Percentiles rank a stretch among this genome's conserved stretches.
Evolutionary conservation across 2,797 vertebrate genomes (phyloP).

Genomic region (Mycteria americana): DNA sequence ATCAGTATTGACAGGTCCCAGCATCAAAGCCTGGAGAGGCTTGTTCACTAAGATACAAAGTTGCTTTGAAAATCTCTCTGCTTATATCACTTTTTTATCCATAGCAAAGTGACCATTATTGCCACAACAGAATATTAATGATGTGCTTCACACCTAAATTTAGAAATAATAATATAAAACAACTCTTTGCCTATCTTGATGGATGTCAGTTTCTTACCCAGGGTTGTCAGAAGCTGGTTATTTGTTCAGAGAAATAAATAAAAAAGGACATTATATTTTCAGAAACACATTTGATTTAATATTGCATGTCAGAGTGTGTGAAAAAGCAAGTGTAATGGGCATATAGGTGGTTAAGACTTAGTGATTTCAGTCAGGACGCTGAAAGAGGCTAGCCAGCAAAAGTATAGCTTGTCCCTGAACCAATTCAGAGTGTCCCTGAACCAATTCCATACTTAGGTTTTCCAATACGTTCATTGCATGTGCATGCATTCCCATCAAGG

Average conservation of each 20-base stretch:
- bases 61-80: slow-evolving; percentile 26
- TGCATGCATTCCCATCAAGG: not conserved
- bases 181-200: slow-evolving; percentile 4
- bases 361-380: not conserved
- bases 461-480: not conserved
- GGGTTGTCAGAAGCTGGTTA: slow-evolving; percentile 1
- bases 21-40: not conserved
- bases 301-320: not conserved
- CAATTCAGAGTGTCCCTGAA: not conserved
- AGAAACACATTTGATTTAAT: not conserved
- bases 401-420: not conserved
- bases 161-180: slow-evolving; percentile 32
- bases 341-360: not conserved
- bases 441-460: not conserved
- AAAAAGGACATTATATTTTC: not conserved
- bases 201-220: not conserved
- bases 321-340: not conserved
- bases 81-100: slow-evolving; percentile 21
- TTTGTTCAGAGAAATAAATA: not conserved
- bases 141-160: slow-evolving; percentile 35
- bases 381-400: not conserved
- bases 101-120: slow-evolving; percentile 38
- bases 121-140: slow-evolving; percentile 40
- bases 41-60: slow-evolving; percentile 10
- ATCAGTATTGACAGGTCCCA: not conserved